These are phyloP conservation scores for Urosaurus nigricauda DNA, from an alignment of 2,797 vertebrate species.

Conservation along the genomic window DNA sequence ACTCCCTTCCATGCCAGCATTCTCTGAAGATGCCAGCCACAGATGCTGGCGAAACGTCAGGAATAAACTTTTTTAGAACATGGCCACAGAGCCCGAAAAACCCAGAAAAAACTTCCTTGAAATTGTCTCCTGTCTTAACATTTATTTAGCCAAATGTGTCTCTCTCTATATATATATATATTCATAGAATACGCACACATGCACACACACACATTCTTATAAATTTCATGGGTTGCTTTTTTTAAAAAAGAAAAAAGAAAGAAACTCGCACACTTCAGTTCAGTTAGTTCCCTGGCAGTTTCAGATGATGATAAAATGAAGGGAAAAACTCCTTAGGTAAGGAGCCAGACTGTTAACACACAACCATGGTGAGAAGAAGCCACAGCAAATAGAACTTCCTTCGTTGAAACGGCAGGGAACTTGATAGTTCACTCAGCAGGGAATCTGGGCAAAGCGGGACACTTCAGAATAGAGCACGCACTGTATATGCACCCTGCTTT, in stretches of 20 bases:
- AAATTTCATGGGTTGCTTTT: not conserved
- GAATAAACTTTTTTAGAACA: too few relatives aligned
- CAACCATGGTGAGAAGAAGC: slow-evolving; percentile 56
- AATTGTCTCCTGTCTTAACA: slow-evolving; percentile 5
- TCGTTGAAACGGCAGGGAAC: slow-evolving; percentile 68
- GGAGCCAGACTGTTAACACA: slow-evolving; percentile 59
- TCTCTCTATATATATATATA: not conserved
- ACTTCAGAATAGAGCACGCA: slow-evolving; percentile 58
- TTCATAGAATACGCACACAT: not conserved
- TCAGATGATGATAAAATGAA: slow-evolving; percentile 66
- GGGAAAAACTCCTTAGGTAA: slow-evolving; percentile 60
- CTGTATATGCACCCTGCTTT: slow-evolving; percentile 26
- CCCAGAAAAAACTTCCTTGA: slow-evolving; percentile 3
- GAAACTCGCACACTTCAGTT: slow-evolving; percentile 22
- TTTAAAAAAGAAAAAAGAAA: too few relatives aligned
- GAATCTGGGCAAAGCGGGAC: slow-evolving; percentile 53
- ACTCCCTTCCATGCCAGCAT: too few relatives aligned
- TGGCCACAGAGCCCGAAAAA: too few relatives aligned
- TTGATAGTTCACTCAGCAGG: slow-evolving; percentile 67
- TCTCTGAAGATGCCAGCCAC: too few relatives aligned
- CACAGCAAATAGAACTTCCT: slow-evolving; percentile 55
- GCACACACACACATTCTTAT: slow-evolving; percentile 21
- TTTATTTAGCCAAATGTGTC: not conserved
- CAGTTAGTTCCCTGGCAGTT: slow-evolving; percentile 61
- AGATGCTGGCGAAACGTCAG: too few relatives aligned